Percentiles rank a stretch among this genome's conserved stretches.
Conservation (phyloP, 1,140 invertebrate genomes). For the Archegozetes longisetosus region DNA sequence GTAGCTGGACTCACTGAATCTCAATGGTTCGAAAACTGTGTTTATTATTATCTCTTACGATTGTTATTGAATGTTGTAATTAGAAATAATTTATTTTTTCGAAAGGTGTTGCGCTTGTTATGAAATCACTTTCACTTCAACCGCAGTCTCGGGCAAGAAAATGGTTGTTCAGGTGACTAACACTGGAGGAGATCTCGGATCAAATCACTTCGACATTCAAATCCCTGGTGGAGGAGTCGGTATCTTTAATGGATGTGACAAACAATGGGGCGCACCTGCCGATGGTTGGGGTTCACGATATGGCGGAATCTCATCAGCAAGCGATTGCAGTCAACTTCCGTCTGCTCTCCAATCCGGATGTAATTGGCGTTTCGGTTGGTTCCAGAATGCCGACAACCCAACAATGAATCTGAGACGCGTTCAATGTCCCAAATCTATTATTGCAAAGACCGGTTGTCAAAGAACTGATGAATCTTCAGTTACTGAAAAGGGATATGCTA, state of each 20-base stretch:
- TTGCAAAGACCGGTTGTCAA: no score
- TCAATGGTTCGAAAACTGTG: no score
- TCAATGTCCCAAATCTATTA: no score
- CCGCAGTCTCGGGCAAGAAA: constrained; percentile 2
- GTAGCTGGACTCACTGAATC: no score
- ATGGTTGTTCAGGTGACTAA: constrained; percentile 17
- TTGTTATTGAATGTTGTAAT: no score
- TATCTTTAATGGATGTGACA: constrained; percentile 5
- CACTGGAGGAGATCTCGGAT: constrained; percentile 13
- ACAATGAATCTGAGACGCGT: no score
- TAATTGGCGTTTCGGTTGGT: constrained; percentile 10
- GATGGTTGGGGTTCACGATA: constrained; percentile 4
- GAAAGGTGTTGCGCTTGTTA: constrained; percentile 16
- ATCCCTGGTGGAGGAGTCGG: constrained; percentile 15
- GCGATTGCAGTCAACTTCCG: background rate
- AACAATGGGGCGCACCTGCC: background rate
- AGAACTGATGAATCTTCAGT: no score
- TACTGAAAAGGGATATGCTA: no score
- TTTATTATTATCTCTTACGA: no score
- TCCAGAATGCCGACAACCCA: no score
- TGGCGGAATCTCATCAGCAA: background rate
- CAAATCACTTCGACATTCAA: constrained; percentile 17
- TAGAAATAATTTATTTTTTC: no score
- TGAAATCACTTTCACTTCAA: constrained; percentile 8
- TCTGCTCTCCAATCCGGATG: constrained; percentile 3